Evolutionary conservation across 2,797 vertebrate species (phyloP).

Genomic region (Sebastes itinus): DNA sequence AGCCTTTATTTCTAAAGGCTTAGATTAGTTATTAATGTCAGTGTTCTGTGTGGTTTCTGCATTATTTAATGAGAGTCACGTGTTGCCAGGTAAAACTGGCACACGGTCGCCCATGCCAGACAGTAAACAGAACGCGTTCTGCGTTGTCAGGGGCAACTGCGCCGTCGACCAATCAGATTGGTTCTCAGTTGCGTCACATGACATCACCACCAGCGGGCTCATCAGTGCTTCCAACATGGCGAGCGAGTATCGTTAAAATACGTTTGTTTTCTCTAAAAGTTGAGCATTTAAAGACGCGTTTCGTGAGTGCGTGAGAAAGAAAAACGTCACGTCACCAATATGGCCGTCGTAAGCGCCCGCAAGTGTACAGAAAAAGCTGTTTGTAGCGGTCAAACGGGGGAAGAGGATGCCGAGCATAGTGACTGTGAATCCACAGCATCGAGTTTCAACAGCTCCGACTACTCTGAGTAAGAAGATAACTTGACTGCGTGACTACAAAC

Average conservation of each 20-base stretch:
- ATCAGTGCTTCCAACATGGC: slow-evolving; percentile 70
- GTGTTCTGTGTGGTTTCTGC: not conserved
- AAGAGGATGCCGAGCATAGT: not conserved
- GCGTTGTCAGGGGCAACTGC: slow-evolving; percentile 77
- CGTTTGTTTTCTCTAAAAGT: not conserved
- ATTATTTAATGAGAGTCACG: slow-evolving; percentile 32
- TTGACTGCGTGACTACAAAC: not conserved
- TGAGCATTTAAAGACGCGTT: not conserved
- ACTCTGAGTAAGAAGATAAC: slow-evolving; percentile 76
- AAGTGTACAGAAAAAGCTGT: not conserved
- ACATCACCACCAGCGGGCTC: not conserved
- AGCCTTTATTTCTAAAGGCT: not conserved
- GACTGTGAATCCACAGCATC: slow-evolving; percentile 63
- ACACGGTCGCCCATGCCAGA: not conserved
- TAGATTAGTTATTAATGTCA: not conserved
- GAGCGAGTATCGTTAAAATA: not conserved
- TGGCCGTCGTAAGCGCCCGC: slow-evolving; percentile 38
- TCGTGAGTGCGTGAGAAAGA: rapidly evolving
- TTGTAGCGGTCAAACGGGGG: not conserved
- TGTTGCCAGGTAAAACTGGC: not conserved
- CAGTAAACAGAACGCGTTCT: slow-evolving; percentile 59
- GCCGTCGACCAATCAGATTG: slow-evolving; percentile 60
- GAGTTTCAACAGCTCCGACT: slow-evolving; percentile 71
- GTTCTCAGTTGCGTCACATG: slow-evolving; percentile 59
- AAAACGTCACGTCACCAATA: not conserved